A percentile compares a stretch with the other conserved stretches of the same genome.
These are phyloP conservation scores for Leuciscus idus DNA, from an alignment of 2,113 vertebrate species.

Conservation along the genomic window DNA sequence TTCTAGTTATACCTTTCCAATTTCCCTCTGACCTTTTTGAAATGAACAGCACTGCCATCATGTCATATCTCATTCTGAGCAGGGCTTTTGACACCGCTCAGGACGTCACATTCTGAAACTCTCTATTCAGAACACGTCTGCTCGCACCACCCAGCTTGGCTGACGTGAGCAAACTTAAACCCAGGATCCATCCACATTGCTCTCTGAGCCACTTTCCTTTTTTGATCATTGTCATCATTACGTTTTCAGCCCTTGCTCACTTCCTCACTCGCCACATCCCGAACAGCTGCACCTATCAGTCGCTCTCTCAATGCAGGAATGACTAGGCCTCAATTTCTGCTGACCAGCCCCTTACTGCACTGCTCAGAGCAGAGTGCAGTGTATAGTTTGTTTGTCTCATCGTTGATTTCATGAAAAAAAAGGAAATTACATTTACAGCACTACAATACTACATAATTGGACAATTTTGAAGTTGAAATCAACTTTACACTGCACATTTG, in stretches of 20 bases:
- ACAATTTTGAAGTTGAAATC: background rate
- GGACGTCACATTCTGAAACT: constrained; percentile 22
- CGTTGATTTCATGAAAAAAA: background rate
- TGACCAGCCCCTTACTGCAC: constrained; percentile 39
- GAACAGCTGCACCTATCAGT: constrained; percentile 50
- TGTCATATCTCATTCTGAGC: constrained; percentile 3
- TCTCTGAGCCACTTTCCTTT: constrained; percentile 22
- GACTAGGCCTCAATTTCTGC: constrained; percentile 65
- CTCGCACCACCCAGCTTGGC: background rate
- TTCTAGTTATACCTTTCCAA: background rate
- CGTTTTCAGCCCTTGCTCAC: constrained; percentile 8
- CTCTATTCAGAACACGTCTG: constrained; percentile 16
- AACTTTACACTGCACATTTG: background rate
- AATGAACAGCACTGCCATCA: background rate
- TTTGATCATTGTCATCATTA: constrained; percentile 41
- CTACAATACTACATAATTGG: background rate
- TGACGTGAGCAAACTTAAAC: constrained; percentile 12
- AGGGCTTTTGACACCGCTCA: background rate
- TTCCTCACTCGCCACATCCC: constrained; percentile 9
- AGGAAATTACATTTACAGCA: constrained; percentile 13
- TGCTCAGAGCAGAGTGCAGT: background rate
- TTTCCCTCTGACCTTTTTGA: background rate
- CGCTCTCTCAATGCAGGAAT: constrained; percentile 67
- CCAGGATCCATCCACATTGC: background rate
- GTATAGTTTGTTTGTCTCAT: background rate